Percentiles rank a stretch among this genome's conserved stretches.
Conservation (phyloP, 2,797 vertebrate genomes). For the Enteromius radiatus region DNA sequence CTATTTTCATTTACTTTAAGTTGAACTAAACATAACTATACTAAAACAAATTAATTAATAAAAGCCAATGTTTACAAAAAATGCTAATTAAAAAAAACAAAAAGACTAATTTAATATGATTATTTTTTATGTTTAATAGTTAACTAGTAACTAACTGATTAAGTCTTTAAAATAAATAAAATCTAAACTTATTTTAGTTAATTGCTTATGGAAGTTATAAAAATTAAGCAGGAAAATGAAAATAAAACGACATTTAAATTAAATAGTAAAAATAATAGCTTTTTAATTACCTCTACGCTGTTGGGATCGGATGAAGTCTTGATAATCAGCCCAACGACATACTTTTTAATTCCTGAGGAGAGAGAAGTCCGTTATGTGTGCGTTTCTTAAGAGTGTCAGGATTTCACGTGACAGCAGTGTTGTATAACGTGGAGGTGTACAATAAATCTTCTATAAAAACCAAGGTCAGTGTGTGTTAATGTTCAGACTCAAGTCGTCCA, state of each 20-base stretch:
- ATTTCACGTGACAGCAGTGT: background rate
- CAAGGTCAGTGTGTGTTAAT: background rate
- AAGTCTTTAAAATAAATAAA: background rate
- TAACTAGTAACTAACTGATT: background rate
- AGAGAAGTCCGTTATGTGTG: background rate
- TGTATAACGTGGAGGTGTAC: background rate
- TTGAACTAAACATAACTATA: too few relatives aligned
- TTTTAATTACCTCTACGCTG: constrained; percentile 86
- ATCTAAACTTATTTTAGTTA: too few relatives aligned
- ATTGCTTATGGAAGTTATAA: background rate
- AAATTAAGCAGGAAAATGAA: background rate
- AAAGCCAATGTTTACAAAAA: background rate
- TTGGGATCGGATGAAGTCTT: constrained; percentile 95
- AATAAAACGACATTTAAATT: background rate
- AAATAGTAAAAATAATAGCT: background rate
- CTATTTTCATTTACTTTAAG: background rate
- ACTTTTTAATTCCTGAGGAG: constrained; percentile 93
- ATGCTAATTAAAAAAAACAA: background rate
- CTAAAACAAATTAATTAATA: background rate
- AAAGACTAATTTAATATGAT: too few relatives aligned
- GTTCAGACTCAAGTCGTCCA: background rate
- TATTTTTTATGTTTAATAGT: background rate
- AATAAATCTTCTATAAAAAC: background rate
- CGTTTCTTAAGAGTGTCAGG: background rate
- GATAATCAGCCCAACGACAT: constrained; percentile 96